Evolutionary conservation across 2,888 invertebrate genomes (phyloP).

Genomic region (Apamea epomidion): DNA sequence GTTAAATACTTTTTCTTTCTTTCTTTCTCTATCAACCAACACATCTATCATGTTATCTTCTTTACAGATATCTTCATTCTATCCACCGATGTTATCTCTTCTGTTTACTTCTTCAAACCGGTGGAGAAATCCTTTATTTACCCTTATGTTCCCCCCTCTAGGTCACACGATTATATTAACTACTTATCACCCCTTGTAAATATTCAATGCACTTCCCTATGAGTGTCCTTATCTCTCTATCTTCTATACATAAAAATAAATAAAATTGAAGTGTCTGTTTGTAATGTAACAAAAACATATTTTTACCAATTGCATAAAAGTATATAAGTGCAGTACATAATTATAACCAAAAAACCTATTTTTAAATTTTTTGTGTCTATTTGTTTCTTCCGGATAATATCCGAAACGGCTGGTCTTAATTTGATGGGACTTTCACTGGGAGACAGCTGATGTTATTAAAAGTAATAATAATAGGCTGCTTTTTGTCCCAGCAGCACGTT

Average conservation of each 20-base stretch:
- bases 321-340: too few species aligned
- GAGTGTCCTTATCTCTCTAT: constrained; percentile 28
- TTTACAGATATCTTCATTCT: not conserved
- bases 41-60: not conserved
- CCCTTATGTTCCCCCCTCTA: too few species aligned
- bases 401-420: not conserved
- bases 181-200: constrained; percentile 13
- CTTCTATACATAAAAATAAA: not conserved
- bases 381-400: not conserved
- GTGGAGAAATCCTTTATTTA: not conserved
- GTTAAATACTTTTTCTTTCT: too few species aligned
- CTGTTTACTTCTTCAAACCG: not conserved
- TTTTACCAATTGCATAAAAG: too few species aligned
- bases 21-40: too few species aligned
- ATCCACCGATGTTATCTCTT: not conserved
- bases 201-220: constrained; percentile 8
- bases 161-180: not conserved
- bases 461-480: not conserved
- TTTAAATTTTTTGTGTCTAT: not conserved
- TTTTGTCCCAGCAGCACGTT: not conserved
- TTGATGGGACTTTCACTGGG: not conserved
- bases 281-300: too few species aligned
- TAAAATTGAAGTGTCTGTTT: not conserved
- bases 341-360: too few species aligned
- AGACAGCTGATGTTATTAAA: not conserved